A percentile compares a stretch with the other conserved stretches of the same genome.
These are phyloP conservation scores for Willowsia nigromaculata DNA, from an alignment of 2,888 invertebrate species.

Conservation along the genomic window DNA sequence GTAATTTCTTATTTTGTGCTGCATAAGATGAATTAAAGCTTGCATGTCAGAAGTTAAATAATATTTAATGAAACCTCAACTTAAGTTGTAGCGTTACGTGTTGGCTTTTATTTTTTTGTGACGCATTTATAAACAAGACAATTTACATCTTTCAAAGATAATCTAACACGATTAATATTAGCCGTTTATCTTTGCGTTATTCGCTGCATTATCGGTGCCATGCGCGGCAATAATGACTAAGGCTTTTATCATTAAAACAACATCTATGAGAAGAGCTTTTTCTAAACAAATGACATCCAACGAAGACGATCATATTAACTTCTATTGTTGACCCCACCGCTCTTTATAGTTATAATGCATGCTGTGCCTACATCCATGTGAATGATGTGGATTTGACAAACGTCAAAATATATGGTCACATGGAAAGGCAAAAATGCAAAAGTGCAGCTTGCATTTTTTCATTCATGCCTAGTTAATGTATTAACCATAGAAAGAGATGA, in stretches of 20 bases:
- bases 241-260: constrained; percentile 3
- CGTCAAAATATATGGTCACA: not conserved
- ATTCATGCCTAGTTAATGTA: not conserved
- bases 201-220: not conserved
- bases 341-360: not conserved
- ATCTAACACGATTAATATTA: constrained; percentile 10
- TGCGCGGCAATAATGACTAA: not conserved
- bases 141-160: constrained; percentile 50
- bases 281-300: not conserved
- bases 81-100: not conserved
- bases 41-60: not conserved
- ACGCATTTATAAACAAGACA: not conserved
- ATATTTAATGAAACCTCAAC: not conserved
- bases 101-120: not conserved
- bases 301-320: not conserved
- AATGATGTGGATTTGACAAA: not conserved
- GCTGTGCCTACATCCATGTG: not conserved
- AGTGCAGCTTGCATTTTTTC: not conserved
- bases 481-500: constrained; percentile 26
- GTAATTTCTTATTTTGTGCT: not conserved
- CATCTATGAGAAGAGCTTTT: not conserved
- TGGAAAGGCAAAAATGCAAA: not conserved
- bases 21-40: not conserved
- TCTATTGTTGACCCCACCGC: not conserved
- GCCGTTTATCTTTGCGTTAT: not conserved